phyloP scores from a whole-genome alignment of 2,113 vertebrate species.

The Perca fluviatilis region DNA sequence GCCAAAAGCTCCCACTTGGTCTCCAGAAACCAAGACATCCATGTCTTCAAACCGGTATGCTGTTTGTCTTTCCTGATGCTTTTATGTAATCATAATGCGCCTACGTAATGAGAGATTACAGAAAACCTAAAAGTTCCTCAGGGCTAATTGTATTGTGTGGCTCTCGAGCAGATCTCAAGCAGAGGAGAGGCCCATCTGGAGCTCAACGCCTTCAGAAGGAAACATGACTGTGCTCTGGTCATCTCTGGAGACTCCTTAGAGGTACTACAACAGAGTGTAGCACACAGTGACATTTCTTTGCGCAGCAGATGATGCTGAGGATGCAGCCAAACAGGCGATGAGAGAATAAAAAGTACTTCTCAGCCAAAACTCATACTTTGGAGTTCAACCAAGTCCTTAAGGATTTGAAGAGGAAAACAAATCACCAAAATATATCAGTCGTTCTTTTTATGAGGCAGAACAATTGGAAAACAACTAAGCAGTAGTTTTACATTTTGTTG shows the following conservation, averaged over 20 bases:
- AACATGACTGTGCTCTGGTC: constrained; percentile 97
- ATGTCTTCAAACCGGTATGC: constrained; percentile 93
- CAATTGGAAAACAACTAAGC: not conserved
- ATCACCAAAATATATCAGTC: not conserved
- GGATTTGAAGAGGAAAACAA: constrained; percentile 19
- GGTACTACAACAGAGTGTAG: constrained; percentile 79
- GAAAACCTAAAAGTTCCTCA: not conserved
- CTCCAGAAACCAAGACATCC: constrained; percentile 93
- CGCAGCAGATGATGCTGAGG: constrained; percentile 49
- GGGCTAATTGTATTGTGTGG: constrained; percentile 39
- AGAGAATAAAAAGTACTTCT: constrained; percentile 23
- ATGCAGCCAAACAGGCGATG: constrained; percentile 36
- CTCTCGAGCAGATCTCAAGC: constrained; percentile 88
- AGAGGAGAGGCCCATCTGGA: constrained; percentile 97
- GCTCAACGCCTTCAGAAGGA: constrained; percentile 96
- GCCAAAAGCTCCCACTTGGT: constrained; percentile 98
- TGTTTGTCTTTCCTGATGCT: not conserved
- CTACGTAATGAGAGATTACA: not conserved
- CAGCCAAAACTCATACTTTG: constrained; percentile 30
- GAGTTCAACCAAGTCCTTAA: constrained; percentile 25
- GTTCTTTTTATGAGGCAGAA: constrained; percentile 6
- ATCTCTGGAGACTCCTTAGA: constrained; percentile 97
- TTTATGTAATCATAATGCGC: not conserved
- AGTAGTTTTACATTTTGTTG: not conserved
- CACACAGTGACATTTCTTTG: constrained; percentile 25